A percentile compares a stretch with the other conserved stretches of the same genome.
Evolutionary conservation across 1,140 invertebrate genomes (phyloP).

Genomic region (Penaeus vannamei): DNA sequence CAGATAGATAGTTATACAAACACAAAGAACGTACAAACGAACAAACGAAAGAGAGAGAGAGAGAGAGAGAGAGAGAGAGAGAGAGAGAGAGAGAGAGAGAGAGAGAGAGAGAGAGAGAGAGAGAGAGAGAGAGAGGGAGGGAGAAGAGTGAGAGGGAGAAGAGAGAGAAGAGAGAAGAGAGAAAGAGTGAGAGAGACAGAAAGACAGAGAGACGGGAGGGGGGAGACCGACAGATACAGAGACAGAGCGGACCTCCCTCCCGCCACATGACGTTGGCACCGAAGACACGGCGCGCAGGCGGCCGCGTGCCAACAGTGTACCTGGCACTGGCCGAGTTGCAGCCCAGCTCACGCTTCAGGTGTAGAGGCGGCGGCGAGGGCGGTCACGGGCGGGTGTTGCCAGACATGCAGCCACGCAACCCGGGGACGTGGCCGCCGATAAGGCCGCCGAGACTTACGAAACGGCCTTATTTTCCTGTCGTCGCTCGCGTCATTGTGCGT

Average conservation of each 20-base stretch:
- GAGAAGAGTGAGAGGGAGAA: no score
- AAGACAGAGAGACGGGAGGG: no score
- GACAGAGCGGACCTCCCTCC: no score
- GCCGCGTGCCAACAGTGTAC: not conserved
- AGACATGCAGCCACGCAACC: not conserved
- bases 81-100: not conserved
- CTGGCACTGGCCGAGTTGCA: not conserved
- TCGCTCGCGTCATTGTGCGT: no score
- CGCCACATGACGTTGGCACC: no score
- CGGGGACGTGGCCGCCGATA: not conserved
- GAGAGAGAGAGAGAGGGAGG: no score
- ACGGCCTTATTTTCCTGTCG: no score
- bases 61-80: not conserved
- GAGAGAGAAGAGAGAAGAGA: no score
- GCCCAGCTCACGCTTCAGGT: not conserved
- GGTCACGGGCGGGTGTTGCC: not conserved
- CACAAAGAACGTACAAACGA: no score
- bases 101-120: not conserved
- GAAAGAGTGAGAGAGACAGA: no score
- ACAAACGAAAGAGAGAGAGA: not conserved
- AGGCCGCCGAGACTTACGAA: not conserved
- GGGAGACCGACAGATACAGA: no score
- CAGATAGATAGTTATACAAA: no score
- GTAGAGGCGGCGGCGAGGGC: not conserved
- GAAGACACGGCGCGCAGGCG: not conserved